Base-by-base conservation (phyloP, 2,888 invertebrate genomes). In the Melanargia galathea region DNA sequence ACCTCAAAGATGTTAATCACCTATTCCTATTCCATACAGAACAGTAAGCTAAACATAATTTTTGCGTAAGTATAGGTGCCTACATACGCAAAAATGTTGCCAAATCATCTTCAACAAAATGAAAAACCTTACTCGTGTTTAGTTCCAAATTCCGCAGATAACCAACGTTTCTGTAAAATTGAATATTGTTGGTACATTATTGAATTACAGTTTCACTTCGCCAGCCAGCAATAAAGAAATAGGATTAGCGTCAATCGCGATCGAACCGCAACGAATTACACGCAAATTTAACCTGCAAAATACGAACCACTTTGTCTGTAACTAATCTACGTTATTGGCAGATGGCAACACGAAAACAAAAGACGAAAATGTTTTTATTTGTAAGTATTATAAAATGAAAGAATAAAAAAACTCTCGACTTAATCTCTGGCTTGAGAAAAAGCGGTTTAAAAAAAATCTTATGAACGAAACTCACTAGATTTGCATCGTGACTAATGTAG, bases 201-300 rank as follows among this genome's bases (percentile, higher is more conserved):
- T 52, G 52, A 52, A 52, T 52, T 35, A 52, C 33, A 52, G 35
- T 52, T 52, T 35, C 13, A 35, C 33, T 52, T 18, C 30, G 30
- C 13, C 33, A 35, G 16, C 45, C 33, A 16, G 54, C 24, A 33
- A 61, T 43, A 20, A 30, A 35, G 38, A 48, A 61, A 55, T 40
- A 51, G 22, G 30, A 49, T 56, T 40, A 62, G 49, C 18, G 43
- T 51, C 49, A 57, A 54, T 43, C 33, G 30, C 40, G 18, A 59
- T 46, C 52, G n/a, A 11, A 63, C 11, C 35, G 35, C 11, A 26
- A 40, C 46, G 46, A 58, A 56, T 59, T 54, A 46, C 45, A 63
- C 46, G 54, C 40, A 48, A 54, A 63, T 54, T 63, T 48, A 55
- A 55, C 48, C 60, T 43, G 48, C 38, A 54, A 46, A 54, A 54